Evolutionary conservation across 1,140 invertebrate species (phyloP), one percentile per base, ranked within the genome.

Genomic region (Bacillus rossius): DNA sequence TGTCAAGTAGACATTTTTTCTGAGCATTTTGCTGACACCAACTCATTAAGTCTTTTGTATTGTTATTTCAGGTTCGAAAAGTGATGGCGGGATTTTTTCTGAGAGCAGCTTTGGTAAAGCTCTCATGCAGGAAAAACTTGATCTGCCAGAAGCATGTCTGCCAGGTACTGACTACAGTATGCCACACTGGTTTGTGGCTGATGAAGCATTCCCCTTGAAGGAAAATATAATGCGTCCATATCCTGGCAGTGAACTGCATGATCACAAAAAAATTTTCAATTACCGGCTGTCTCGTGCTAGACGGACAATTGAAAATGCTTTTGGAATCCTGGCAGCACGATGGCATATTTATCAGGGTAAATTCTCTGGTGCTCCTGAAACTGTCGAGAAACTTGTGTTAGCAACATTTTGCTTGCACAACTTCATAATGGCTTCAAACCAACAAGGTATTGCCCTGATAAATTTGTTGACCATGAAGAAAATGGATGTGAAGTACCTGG

Each of bases 201-300:
- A 79, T 69, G 72, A 71, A 52, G 75, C 73, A 29, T 80, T 79
- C 65, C 64, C 71, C 40, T 65, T 77, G 29, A 65, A 59, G 29
- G 22, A 47, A 45, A 70, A 71, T 55, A 57, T 79, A 50, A 75
- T 80, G 73, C 65, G 70, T 53, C 75, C 77, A 50, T 79, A 71
- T 64, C 69, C 71, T 71, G 61, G 67, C 17, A 61, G 62, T 43
- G 17, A 65, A 22, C 52, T 73, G 38, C 53, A 61, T 42, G 40
- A 68, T 23, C 51, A 69, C 43, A 67, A 77, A 63, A 66, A 64
- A 64, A 70, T 76, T 56, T 79, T 74, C 59, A 79, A 79, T 61
- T 79, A 77, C 55, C 55, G 76, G 50, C 57, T 76, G 34, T 72
- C 68, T 19, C 59, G 71, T 42, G 70, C 70, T 20, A 61, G 75